Evolutionary conservation across 1,140 invertebrate genomes (phyloP), one percentile per base, ranked within the genome.

Genomic region (Zophobas morio): DNA sequence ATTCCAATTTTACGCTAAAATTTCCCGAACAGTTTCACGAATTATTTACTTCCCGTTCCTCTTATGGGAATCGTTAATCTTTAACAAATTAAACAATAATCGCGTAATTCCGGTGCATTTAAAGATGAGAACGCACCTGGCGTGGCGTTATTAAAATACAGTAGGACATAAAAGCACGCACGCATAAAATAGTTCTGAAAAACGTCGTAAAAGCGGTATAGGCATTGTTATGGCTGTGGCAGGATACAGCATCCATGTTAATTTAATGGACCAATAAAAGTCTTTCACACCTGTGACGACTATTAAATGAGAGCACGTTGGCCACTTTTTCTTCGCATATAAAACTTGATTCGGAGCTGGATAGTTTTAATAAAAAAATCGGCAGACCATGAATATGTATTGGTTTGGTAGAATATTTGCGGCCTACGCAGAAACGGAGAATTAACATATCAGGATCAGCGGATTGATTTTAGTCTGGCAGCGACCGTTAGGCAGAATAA

Each of bases 241-340:
- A 40, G 39, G 20, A 66, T 32, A 66, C 60, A 66, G 39, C 60
- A 42, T 33, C 60, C 60, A 66, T 66, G 60, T 66, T 66, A 66
- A 66, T 66, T 66, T 66, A 66, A 66, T 66, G 60, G 39, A 66
- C 60, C 39, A 66, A 66, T 66, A 66, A 66, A 66, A 66, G 60
- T 66, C 60, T 66, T 66, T 66, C 60, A 66, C 60, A 66, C 60
- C 60, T 66, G 60, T 66, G 60, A 66, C 60, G 60, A 40, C 60
- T 46, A 66, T 66, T 66, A 66, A 66, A 66, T 51, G 2, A 4
- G 5, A 37, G 36, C n/a, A 32, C 37, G 57, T 36, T 63, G 6
- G 39, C 60, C 33, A 66, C 39, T 66, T 42, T 66, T 66, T 66
- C 60, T 66, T 66, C 20, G 6, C 39, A 1, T 1, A 66, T 42